phyloP scores from a whole-genome alignment of 2,113 vertebrate genomes.

The Mormyrus lacerda region DNA sequence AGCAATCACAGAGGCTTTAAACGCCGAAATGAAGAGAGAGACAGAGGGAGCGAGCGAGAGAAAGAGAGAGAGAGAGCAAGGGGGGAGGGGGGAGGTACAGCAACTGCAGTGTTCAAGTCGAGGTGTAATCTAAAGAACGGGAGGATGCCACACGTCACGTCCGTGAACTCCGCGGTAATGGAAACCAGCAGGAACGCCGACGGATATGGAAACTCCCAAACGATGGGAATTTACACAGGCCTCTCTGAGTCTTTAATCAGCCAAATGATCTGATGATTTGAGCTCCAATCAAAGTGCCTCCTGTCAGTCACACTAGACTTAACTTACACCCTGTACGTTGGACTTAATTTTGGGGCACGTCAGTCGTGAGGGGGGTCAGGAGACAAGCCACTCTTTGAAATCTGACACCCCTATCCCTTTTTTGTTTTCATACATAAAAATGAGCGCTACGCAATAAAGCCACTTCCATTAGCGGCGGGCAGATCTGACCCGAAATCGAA shows the following conservation, averaged over 20 bases:
- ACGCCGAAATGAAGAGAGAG: background rate
- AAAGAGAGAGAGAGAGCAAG: background rate
- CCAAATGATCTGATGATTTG: slow-evolving; percentile 34
- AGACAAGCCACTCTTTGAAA: background rate
- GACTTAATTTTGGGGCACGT: slow-evolving; percentile 7
- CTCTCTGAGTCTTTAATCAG: slow-evolving; percentile 26
- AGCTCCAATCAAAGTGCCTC: slow-evolving; percentile 41
- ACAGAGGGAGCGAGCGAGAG: slow-evolving; percentile 4
- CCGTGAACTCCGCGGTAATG: slow-evolving; percentile 19
- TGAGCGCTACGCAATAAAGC: background rate
- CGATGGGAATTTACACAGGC: slow-evolving; percentile 8
- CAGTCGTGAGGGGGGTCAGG: background rate
- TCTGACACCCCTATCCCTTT: background rate
- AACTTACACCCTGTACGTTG: slow-evolving; percentile 16
- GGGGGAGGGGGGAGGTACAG: background rate
- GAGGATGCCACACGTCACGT: slow-evolving; percentile 24
- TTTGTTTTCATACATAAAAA: slow-evolving; percentile 3
- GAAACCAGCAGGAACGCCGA: slow-evolving; percentile 6
- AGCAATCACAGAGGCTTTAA: background rate
- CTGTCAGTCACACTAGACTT: slow-evolving; percentile 33
- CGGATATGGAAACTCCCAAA: background rate
- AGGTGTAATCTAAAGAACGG: slow-evolving; percentile 19
- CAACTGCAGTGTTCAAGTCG: slow-evolving; percentile 19
- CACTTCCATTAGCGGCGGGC: background rate
- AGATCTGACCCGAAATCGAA: background rate